These are phyloP conservation scores for Leptinotarsa tumamoca DNA, from an alignment of 2,888 invertebrate species.

Conservation along the genomic window DNA sequence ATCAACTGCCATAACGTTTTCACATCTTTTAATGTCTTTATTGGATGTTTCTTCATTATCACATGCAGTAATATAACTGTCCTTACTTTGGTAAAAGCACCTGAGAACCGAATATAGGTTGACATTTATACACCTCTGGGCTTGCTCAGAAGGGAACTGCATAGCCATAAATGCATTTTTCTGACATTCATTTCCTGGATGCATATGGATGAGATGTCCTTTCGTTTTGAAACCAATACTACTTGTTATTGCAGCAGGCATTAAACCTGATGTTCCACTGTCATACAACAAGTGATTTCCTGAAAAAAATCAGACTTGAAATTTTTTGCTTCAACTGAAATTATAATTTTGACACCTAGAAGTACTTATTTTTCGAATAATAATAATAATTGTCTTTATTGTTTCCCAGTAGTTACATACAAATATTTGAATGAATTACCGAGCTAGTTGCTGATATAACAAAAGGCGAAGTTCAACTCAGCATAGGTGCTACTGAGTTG, in stretches of 20 bases:
- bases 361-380: too few species aligned
- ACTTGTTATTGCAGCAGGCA: constrained; percentile 86
- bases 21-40: constrained; percentile 17
- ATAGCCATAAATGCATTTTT: constrained; percentile 83
- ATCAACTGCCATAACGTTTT: constrained; percentile 12
- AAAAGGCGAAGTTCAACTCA: too few species aligned
- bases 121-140: constrained; percentile 78
- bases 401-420: too few species aligned
- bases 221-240: constrained; percentile 76
- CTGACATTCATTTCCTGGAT: constrained; percentile 85
- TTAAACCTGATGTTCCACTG: constrained; percentile 86
- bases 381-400: too few species aligned
- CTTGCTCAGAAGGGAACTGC: constrained; percentile 80
- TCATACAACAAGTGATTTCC: constrained; percentile 84
- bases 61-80: constrained; percentile 10
- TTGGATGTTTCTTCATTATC: constrained; percentile 16
- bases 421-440: too few species aligned
- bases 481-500: too few species aligned
- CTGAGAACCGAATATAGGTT: constrained; percentile 82
- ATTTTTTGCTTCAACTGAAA: too few species aligned
- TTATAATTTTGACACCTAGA: too few species aligned
- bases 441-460: too few species aligned
- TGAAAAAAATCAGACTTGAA: constrained; percentile 19
- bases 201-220: constrained; percentile 79
- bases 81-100: constrained; percentile 73